Evolutionary conservation across 2,113 vertebrate genomes (phyloP).

Genomic region (Rhinoderma darwinii): DNA sequence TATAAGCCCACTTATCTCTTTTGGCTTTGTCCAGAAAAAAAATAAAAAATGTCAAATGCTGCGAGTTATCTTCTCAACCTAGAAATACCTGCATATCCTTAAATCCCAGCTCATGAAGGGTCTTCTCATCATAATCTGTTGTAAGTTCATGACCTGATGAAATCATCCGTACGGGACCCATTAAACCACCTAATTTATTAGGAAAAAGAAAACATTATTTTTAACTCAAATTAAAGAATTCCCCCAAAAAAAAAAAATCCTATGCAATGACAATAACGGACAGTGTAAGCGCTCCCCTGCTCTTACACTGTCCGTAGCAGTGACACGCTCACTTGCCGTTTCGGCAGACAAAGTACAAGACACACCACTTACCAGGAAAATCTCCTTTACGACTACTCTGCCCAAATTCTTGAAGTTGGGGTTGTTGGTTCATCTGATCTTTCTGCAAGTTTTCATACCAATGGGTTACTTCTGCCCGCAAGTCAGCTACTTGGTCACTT

Average conservation of each 20-base stretch:
- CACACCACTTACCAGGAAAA: constrained; percentile 84
- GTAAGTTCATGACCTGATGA: constrained; percentile 97
- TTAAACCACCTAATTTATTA: constrained; percentile 83
- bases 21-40: too few species aligned
- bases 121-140: constrained; percentile 98
- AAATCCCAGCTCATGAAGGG: constrained; percentile 94
- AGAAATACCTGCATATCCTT: constrained; percentile 96
- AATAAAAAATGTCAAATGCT: too few species aligned
- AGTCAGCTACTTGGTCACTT: constrained; percentile 96
- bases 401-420: constrained; percentile 97
- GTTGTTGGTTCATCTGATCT: constrained; percentile 97
- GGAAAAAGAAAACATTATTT: constrained; percentile 53
- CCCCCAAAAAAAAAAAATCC: too few species aligned
- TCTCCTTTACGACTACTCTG: constrained; percentile 93
- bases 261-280: too few species aligned
- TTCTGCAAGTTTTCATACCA: constrained; percentile 99
- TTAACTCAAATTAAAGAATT: too few species aligned
- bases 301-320: too few species aligned
- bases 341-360: background rate
- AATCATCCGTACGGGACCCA: constrained; percentile 98
- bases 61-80: background rate
- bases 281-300: too few species aligned
- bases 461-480: constrained; percentile 96
- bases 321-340: too few species aligned
- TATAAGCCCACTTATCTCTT: too few species aligned